Evolutionary conservation across 2,888 invertebrate genomes (phyloP), one percentile per base, ranked within the genome.

Genomic region (Carabus problematicus): DNA sequence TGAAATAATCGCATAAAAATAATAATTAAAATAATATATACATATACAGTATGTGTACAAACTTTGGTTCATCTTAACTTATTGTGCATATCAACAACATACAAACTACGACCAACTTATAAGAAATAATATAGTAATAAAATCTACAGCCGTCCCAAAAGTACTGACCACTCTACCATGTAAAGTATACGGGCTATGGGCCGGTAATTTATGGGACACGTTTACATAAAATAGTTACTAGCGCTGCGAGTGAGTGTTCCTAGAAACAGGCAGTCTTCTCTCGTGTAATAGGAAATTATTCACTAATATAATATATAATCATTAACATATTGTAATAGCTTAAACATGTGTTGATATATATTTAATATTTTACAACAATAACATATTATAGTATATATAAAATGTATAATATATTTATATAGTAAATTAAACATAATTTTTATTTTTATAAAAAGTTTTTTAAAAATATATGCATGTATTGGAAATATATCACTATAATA

Each of bases 401-500:
- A n/a, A n/a, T n/a, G n/a, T n/a, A n/a, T n/a, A n/a, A n/a, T n/a
- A n/a, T 8, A 54, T 54, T 19, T 3, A 29, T 9, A 18, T 18
- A 55, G n/a, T 3, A 18, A 19, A 55, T n/a, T n/a, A n/a, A n/a
- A n/a, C n/a, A n/a, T n/a, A n/a, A n/a, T n/a, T n/a, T n/a, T n/a
- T n/a, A n/a, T n/a, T 55, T 29, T 8, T 58, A 41, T 66, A 66
- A 52, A 66, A 16, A 16, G 66, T 45, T 58, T 41, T 55, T 56
- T 39, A 43, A 42, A 64, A 42, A 42, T n/a, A n/a, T 42, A 42
- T 42, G 18, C 6, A 49, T 49, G 18, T 49, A 49, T 11, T n/a
- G 12, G 11, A n/a, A 12, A 7, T 12, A 16, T 18, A 18, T 52
- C n/a, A 52, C 52, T 52, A 52, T 52, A 52, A 11, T 66, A 59